Conservation (phyloP, 2,888 invertebrate species). For the Scaptomyza cyrtandrae region DNA sequence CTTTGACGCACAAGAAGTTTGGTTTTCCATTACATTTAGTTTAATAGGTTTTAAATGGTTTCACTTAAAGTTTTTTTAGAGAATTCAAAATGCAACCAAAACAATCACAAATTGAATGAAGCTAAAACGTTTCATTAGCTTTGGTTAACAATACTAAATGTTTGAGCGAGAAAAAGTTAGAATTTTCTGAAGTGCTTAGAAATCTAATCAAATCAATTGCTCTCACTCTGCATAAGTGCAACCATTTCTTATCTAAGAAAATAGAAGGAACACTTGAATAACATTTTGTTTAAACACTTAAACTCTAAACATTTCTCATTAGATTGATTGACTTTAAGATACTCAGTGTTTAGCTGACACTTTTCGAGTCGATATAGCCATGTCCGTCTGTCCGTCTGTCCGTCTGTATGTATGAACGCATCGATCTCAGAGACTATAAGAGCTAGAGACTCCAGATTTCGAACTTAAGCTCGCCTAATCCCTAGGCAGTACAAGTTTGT, state of each 20-base stretch:
- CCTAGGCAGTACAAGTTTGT: no score
- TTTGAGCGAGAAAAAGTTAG: not conserved
- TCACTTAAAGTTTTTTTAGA: not conserved
- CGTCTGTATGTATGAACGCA: no score
- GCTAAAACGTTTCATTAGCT: not conserved
- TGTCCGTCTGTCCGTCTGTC: no score
- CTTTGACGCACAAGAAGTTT: not conserved
- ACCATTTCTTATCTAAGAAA: constrained; percentile 39
- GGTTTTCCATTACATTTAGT: not conserved
- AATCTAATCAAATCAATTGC: constrained; percentile 35
- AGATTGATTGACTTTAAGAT: constrained; percentile 5
- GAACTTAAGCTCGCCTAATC: no score
- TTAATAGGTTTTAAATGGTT: not conserved
- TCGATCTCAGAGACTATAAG: no score
- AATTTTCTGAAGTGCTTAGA: not conserved
- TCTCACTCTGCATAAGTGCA: constrained; percentile 8
- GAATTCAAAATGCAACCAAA: not conserved
- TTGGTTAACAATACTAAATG: not conserved
- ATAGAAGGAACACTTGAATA: constrained; percentile 14
- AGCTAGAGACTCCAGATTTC: no score
- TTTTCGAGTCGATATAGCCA: no score
- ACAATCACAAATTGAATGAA: not conserved
- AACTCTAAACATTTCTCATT: not conserved
- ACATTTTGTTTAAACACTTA: constrained; percentile 5
- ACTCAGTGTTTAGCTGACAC: not conserved